Evolutionary conservation across 2,888 invertebrate species (phyloP), one percentile per base, ranked within the genome.

Genomic region (Archaeoteleia sp.): DNA sequence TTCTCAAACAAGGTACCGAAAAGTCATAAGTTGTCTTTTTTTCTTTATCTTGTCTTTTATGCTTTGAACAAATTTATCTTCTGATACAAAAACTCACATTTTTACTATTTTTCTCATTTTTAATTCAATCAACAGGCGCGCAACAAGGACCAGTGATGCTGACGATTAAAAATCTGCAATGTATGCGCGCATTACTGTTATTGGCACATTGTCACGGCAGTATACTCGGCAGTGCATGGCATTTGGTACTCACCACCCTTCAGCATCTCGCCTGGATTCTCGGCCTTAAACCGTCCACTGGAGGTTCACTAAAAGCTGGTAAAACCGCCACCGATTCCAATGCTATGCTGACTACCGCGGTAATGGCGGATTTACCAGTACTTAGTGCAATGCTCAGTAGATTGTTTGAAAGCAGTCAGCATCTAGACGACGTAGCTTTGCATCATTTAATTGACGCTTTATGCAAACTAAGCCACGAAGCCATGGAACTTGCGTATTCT

Each of bases 381-480:
- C 87, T 98, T 12, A 95, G 95, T 2, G 93, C 94, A 32, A 95
- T 95, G 95, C 87, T 98, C 68, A 96, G 96, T 54, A 90, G 95
- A 65, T 90, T 98, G 2, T 98, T 98, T 83, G 97, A 98, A 86
- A 95, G 96, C 23, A 97, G 97, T 69, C 95, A 95, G 86, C 93
- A 93, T 85, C 88, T 98, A 72, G 95, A 97, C 84, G 97, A 98
- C 82, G 95, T 95, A 1, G 96, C 97, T 1, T 86, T 98, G 2
- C 97, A 98, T 86, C 97, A 98, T 84, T 88, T 99, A 25, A 96
- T 99, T 49, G 97, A 98, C 83, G 98, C 98, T 0, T 88, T 99
- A 0, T 97, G 97, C 82, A 97, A 97, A 86, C 88, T 98, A 12
- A 97, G 97, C 0, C 93, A 95, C 69, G 98, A 99, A 85, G 96